phyloP scores from a whole-genome alignment of 2,888 invertebrate genomes.

The Ctenicera cuprea region DNA sequence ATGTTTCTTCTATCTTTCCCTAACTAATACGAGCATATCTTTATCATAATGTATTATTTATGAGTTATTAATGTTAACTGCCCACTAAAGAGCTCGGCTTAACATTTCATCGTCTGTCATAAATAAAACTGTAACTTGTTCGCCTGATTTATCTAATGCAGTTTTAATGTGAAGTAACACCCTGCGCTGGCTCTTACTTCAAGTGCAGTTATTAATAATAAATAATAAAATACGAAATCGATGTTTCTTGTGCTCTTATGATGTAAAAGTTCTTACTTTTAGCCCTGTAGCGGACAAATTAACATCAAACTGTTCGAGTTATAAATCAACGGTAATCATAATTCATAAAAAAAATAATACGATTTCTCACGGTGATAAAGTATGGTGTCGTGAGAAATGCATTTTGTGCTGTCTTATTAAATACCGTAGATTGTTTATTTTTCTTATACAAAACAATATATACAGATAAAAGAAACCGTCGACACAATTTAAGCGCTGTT shows the following conservation, averaged over 20 bases:
- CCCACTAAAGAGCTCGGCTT: slow-evolving; percentile 35
- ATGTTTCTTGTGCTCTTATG: not conserved
- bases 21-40: slow-evolving; percentile 17
- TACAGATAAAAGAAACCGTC: not conserved
- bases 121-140: slow-evolving; percentile 29
- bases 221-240: not conserved
- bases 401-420: not conserved
- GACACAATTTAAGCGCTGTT: not conserved
- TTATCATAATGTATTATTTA: slow-evolving; percentile 37
- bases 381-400: slow-evolving; percentile 20
- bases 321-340: slow-evolving; percentile 28
- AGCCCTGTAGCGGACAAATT: slow-evolving; percentile 1
- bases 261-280: not conserved
- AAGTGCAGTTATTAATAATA: not conserved
- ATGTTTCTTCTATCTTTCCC: not conserved
- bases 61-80: slow-evolving; percentile 33
- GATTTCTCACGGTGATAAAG: slow-evolving; percentile 24
- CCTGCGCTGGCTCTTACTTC: not conserved
- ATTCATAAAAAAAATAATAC: slow-evolving; percentile 18
- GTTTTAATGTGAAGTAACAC: slow-evolving; percentile 15
- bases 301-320: not conserved
- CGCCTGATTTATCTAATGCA: slow-evolving; percentile 31
- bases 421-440: not conserved
- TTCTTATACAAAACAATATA: not conserved
- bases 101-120: slow-evolving; percentile 35